Evolutionary conservation across 1,140 invertebrate genomes (phyloP).

Genomic region (Formica selysi): DNA sequence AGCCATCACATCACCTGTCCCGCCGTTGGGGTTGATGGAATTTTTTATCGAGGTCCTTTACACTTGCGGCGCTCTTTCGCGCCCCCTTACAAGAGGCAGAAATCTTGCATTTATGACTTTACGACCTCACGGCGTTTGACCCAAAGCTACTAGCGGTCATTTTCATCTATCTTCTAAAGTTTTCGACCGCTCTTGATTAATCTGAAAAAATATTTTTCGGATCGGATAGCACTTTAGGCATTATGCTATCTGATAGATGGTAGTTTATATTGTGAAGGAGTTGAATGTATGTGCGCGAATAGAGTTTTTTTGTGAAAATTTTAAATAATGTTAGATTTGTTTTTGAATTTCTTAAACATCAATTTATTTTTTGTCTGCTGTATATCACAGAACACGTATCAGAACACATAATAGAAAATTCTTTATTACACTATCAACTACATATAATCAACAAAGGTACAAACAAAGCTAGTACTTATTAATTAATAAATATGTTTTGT

Average conservation of each 20-base stretch:
- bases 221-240: background rate
- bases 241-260: too few relatives aligned
- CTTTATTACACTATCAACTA: background rate
- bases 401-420: background rate
- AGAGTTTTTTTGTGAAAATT: background rate
- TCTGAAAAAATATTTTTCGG: background rate
- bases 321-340: background rate
- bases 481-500: background rate
- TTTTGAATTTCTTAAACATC: background rate
- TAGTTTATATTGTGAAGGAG: background rate
- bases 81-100: background rate
- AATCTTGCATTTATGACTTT: constrained; percentile 15
- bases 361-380: background rate
- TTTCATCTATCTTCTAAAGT: background rate
- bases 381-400: background rate
- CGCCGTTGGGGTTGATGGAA: constrained; percentile 80
- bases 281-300: background rate
- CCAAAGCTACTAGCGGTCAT: background rate
- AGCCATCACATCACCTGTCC: constrained; percentile 77
- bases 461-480: background rate
- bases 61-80: background rate
- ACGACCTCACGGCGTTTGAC: background rate
- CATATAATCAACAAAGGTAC: background rate
- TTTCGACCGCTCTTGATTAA: background rate
- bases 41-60: constrained; percentile 78